Percentiles rank a stretch among this genome's conserved stretches.
Evolutionary conservation across 2,113 vertebrate genomes (phyloP).

Genomic region (Gallinago undulata): DNA sequence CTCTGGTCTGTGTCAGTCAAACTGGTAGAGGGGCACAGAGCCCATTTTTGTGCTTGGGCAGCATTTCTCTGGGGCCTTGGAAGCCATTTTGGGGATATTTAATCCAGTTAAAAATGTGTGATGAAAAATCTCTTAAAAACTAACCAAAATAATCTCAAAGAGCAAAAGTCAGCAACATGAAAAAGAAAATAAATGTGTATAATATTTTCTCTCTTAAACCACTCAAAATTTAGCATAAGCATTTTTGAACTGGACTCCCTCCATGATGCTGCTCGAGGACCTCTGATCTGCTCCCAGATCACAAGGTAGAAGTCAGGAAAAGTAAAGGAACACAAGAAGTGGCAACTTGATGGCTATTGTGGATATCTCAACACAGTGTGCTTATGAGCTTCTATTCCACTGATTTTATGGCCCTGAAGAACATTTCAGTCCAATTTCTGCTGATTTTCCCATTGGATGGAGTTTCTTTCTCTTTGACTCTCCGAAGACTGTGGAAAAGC

Average conservation of each 20-base stretch:
- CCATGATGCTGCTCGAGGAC: rapidly evolving
- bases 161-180: background rate
- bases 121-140: background rate
- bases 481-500: rapidly evolving
- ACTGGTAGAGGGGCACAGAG: background rate
- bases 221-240: background rate
- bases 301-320: background rate
- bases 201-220: background rate
- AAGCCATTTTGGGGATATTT: background rate
- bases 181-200: too few species aligned
- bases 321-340: background rate
- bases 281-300: background rate
- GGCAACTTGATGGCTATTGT: background rate
- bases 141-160: background rate
- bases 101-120: background rate
- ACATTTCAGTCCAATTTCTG: background rate
- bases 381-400: background rate
- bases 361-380: constrained; percentile 23
- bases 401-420: constrained; percentile 38
- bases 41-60: background rate
- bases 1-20: background rate
- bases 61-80: background rate
- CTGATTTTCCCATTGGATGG: background rate
- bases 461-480: background rate
- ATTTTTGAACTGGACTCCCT: background rate